Conservation (phyloP, 2,797 vertebrate species). For the Remorina albescens region DNA sequence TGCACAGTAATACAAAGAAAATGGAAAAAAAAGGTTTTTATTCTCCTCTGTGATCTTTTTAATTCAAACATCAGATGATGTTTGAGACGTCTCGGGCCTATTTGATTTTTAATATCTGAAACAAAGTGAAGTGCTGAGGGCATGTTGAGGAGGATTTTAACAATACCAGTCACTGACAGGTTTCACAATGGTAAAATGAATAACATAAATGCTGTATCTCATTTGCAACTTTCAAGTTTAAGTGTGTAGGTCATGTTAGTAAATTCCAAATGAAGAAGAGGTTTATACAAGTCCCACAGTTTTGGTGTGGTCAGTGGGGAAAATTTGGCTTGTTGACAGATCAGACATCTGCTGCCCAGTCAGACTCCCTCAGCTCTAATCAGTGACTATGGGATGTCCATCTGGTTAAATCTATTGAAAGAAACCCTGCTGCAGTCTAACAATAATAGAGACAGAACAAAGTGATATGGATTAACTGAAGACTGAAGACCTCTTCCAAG, state of each 20-base stretch:
- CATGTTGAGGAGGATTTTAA: slow-evolving; percentile 21
- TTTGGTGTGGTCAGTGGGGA: background rate
- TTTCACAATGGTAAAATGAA: slow-evolving; percentile 20
- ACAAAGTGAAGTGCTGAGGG: slow-evolving; percentile 27
- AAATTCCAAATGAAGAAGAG: background rate
- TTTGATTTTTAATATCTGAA: slow-evolving; percentile 55
- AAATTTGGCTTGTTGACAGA: slow-evolving; percentile 27
- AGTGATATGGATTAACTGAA: background rate
- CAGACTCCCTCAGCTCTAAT: slow-evolving; percentile 63
- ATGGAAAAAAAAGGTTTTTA: slow-evolving; percentile 27
- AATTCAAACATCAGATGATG: slow-evolving; percentile 55
- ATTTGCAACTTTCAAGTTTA: slow-evolving; percentile 2
- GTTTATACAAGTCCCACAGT: background rate
- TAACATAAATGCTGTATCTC: background rate
- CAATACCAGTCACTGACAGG: background rate
- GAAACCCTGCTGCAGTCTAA: slow-evolving; percentile 76
- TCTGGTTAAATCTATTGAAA: slow-evolving; percentile 71
- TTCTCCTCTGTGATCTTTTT: slow-evolving; percentile 43
- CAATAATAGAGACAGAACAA: slow-evolving; percentile 9
- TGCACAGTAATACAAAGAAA: slow-evolving; percentile 29
- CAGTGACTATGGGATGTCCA: slow-evolving; percentile 74
- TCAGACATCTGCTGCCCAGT: slow-evolving; percentile 68
- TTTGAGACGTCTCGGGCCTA: slow-evolving; percentile 22
- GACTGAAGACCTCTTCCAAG: too few relatives aligned
- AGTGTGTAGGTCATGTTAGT: background rate